Conservation (phyloP, 2,888 invertebrate genomes). For the Phorcus lineatus region DNA sequence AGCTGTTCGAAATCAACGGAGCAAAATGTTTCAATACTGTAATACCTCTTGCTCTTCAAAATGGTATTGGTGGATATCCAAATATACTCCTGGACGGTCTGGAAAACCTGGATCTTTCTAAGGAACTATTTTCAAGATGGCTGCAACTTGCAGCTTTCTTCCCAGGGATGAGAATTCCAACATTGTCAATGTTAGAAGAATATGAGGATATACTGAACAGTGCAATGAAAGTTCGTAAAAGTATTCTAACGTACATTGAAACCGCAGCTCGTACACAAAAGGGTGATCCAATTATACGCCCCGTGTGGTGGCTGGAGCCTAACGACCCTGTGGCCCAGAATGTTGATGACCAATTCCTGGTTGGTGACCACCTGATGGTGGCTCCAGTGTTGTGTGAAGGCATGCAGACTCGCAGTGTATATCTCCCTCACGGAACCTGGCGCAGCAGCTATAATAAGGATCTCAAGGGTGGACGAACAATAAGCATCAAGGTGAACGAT, state of each 20-base stretch:
- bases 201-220: not conserved
- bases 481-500: conserved; percentile 7
- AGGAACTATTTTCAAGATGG: conserved; percentile 45
- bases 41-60: conserved; percentile 39
- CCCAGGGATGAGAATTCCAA: conserved; percentile 43
- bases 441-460: not conserved
- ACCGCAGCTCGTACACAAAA: conserved; percentile 31
- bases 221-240: conserved; percentile 23
- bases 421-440: conserved; percentile 43
- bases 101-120: conserved; percentile 23
- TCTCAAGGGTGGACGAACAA: not conserved
- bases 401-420: conserved; percentile 29
- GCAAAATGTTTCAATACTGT: conserved; percentile 39
- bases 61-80: conserved; percentile 43
- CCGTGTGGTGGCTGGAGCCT: conserved; percentile 45
- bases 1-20: conserved; percentile 30
- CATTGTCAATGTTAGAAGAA: conserved; percentile 32
- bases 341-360: conserved; percentile 45
- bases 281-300: conserved; percentile 41
- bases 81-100: conserved; percentile 40
- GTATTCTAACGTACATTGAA: conserved; percentile 38
- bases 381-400: conserved; percentile 44
- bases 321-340: conserved; percentile 32
- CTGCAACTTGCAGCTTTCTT: conserved; percentile 47
- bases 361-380: conserved; percentile 42